Conservation (phyloP, 2,797 vertebrate genomes). For the Mastacembelus armatus region DNA sequence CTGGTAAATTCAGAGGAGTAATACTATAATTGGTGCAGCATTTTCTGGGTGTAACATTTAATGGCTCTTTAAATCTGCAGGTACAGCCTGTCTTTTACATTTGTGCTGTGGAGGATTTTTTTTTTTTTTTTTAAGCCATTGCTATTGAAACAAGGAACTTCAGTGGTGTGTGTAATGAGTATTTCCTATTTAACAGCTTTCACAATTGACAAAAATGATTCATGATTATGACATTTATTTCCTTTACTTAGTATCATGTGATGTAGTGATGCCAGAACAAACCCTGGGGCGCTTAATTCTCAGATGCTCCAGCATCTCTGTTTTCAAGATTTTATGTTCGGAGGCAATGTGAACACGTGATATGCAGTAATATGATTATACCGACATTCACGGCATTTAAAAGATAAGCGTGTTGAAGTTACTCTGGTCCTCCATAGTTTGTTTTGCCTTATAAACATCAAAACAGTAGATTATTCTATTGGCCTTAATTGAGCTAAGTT, state of each 20-base stretch:
- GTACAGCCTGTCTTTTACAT: constrained; percentile 19
- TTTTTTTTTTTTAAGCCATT: no score
- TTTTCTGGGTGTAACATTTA: constrained; percentile 46
- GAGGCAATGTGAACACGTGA: constrained; percentile 3
- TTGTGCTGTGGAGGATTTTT: no score
- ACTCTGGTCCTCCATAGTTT: constrained; percentile 11
- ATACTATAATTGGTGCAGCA: constrained; percentile 23
- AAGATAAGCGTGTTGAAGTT: constrained; percentile 22
- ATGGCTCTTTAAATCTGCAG: constrained; percentile 46
- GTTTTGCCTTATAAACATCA: constrained; percentile 41
- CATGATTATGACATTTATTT: constrained; percentile 22
- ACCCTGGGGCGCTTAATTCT: constrained; percentile 6
- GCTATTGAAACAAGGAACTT: constrained; percentile 55
- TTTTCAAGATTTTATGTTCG: background rate
- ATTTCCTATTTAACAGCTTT: constrained; percentile 50
- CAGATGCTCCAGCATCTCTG: constrained; percentile 4
- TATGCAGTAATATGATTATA: constrained; percentile 25
- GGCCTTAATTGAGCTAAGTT: constrained; percentile 21
- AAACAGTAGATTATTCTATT: constrained; percentile 29
- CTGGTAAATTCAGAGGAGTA: constrained; percentile 24
- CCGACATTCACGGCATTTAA: constrained; percentile 50
- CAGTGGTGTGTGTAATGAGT: constrained; percentile 9
- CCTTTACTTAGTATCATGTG: background rate
- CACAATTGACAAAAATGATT: no score
- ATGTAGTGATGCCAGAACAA: constrained; percentile 6